Percentiles rank a stretch among this genome's conserved stretches.
Conservation (phyloP, 2,113 vertebrate species). For the Dermatemys mawii region DNA sequence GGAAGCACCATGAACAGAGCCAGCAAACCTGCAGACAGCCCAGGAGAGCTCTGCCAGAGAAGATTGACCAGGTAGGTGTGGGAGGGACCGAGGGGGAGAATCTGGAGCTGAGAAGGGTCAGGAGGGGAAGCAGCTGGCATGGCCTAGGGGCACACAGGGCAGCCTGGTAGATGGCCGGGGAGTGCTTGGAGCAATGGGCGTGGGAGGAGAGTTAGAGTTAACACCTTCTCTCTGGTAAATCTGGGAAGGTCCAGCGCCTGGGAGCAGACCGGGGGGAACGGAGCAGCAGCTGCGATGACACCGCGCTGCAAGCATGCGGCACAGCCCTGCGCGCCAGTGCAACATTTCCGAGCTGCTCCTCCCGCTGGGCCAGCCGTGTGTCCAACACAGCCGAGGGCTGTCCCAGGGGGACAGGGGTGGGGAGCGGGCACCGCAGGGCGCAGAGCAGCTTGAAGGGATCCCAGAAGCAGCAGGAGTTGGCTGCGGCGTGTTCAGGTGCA, state of each 20-base stretch:
- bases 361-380: neutral
- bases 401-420: neutral
- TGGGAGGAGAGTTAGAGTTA: neutral
- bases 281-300: neutral
- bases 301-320: neutral
- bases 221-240: accelerated
- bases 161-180: too few relatives aligned
- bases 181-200: neutral
- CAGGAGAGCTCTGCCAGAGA: neutral
- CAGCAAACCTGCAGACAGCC: too few relatives aligned
- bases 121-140: neutral
- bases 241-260: neutral
- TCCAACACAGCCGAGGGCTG: neutral
- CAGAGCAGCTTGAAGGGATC: neutral
- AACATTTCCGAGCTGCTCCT: neutral
- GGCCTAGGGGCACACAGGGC: too few relatives aligned
- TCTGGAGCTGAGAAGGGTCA: neutral
- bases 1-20: too few relatives aligned
- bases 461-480: neutral
- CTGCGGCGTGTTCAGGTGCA: too few relatives aligned
- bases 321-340: accelerated
- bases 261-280: neutral
- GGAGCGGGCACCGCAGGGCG: neutral
- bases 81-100: too few relatives aligned
- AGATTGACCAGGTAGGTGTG: too few relatives aligned